Evolutionary conservation across 2,113 vertebrate species (phyloP), one percentile per base, ranked within the genome.

Genomic region (Pomatorhinus ruficollis): DNA sequence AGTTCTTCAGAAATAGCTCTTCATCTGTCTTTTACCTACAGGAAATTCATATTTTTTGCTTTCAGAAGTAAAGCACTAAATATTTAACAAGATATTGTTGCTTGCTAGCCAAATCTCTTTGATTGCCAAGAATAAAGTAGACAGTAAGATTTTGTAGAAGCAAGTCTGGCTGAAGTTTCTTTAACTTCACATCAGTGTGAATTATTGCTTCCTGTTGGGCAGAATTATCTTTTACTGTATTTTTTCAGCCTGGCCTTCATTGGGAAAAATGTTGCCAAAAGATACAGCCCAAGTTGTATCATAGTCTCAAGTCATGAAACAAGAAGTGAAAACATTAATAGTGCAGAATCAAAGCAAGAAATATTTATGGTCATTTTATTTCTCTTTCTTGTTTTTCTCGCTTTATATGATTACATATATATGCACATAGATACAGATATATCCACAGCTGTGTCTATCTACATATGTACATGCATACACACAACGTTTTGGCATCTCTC

Each of bases 161-260:
- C 11, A 80, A 92, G 28, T 83, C 65, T 84, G 94, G 68, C 25
- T 81, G 42, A 81, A 83, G 87, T 80, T 89, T 79, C 83, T 93
- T 83, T 81, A 91, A 77, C 60, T 93, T 92, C 45, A 60, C 39
- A 19, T 72, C 47, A 19, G 27, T 87, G 85, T 95, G 84, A 95
- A 79, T 93, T 92, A 97, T 94, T 93, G 56, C 64, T 97, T 97
- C 91, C 93, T 96, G 82, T 95, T 95, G 88, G 31, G 12, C 30
- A 88, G 74, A 94, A 94, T 90, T 95, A 96, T 94, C 88, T 83
- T 91, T 52, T 85, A 88, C 54, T 91, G 25, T 80, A 83, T 96
- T 96, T 97, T 66, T 88, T 81, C 87, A 81, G 42, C 37, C 53
- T 75, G 53, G 85, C 76, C 40, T 76, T 52, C 40, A 2, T 8